Evolutionary conservation across 2,113 vertebrate genomes (phyloP).

Genomic region (Apeltes quadracus): DNA sequence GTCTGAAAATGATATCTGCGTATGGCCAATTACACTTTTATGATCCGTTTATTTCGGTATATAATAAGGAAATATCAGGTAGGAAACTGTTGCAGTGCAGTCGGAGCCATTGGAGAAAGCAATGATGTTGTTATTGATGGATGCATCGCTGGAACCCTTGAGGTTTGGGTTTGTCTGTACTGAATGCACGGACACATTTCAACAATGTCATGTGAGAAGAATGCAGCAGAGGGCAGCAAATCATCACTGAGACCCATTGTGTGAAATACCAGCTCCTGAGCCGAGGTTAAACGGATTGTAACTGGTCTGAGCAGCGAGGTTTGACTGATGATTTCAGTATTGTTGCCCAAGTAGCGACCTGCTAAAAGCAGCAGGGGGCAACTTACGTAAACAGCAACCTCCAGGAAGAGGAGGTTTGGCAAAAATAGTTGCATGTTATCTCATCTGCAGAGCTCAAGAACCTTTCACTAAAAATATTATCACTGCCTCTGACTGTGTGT

Average conservation of each 20-base stretch:
- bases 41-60: not conserved
- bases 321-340: slow-evolving; percentile 45
- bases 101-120: slow-evolving; percentile 8
- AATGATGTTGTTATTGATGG: slow-evolving; percentile 1
- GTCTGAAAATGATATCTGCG: not conserved
- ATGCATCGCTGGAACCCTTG: not conserved
- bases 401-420: slow-evolving; percentile 43
- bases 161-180: not conserved
- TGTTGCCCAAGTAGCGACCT: slow-evolving; percentile 31
- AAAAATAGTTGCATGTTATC: slow-evolving; percentile 59
- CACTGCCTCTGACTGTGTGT: slow-evolving; percentile 50
- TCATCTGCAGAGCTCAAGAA: slow-evolving; percentile 68
- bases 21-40: not conserved
- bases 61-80: not conserved
- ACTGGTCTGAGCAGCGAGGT: slow-evolving; percentile 33
- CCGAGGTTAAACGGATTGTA: slow-evolving; percentile 47
- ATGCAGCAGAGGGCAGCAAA: slow-evolving; percentile 64
- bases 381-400: slow-evolving; percentile 20
- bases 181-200: not conserved
- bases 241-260: slow-evolving; percentile 17
- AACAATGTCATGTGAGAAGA: slow-evolving; percentile 10
- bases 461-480: slow-evolving; percentile 71
- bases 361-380: not conserved
- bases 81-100: not conserved
- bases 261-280: slow-evolving; percentile 1